Base-by-base conservation (phyloP, 2,113 vertebrate genomes). In the Clarias macrocephalus region DNA sequence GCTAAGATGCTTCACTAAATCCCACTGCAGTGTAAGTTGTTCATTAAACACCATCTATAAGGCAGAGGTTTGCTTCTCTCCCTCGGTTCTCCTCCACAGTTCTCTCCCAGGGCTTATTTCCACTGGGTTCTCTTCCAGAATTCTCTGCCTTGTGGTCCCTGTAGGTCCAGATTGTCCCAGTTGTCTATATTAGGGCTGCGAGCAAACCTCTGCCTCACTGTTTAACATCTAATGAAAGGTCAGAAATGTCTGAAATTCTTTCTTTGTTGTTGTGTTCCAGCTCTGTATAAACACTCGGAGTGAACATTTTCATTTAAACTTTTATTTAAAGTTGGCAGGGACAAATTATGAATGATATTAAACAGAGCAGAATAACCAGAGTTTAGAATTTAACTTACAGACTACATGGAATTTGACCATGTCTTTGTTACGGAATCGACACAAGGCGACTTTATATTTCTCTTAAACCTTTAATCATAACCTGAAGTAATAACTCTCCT, bases 121-220 rank as follows among this genome's bases (percentile, higher is more conserved):
- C 0, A 3, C 2, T 21, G 8, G 30, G 72, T 76, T 76, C 65
- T 66, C 11, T 25, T 1, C 42, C 73, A 52, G 2, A 1, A 37
- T 42, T 42, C 23, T 30, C 7, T 33, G 33, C n/a, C 15, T 42
- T 48, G 12, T 42, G 33, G 12, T 30, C n/a, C n/a, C 30, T 80
- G n/a, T 8, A 11, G 84, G 84, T 65, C 52, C 63, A 42, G 15
- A 59, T 66, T 70, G 62, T 82, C 72, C 60, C 62, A 23, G n/a
- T 68, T 88, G 80, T 37, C 84, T 86, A 86, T 86, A 86, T 88
- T 72, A 83, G 72, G 84, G 13, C 72, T 75, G 37, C 62, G 56
- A 48, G 62, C 10, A 13, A 25, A 70, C 5, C 33, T 28, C 63
- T 59, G 54, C 62, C 68, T 72, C 28, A 8, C 19, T 48, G 88